Conservation (phyloP, 2,888 invertebrate genomes). For the Euspilapteryx auroguttella region DNA sequence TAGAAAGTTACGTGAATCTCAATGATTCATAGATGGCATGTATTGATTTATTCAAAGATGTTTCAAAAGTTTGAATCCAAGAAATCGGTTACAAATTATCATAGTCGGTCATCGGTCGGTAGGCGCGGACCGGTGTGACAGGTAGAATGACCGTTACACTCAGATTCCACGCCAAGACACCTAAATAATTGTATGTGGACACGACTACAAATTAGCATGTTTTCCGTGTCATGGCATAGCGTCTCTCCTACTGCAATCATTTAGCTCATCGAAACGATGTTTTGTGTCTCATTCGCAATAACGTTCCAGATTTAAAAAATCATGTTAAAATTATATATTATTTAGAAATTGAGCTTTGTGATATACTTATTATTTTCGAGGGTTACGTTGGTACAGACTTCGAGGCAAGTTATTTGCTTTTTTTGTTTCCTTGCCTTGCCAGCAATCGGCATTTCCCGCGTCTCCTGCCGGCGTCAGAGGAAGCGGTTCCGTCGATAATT, state of each 20-base stretch:
- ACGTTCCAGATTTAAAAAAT: too few relatives aligned
- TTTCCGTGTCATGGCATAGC: conserved; percentile 9
- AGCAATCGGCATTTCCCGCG: too few relatives aligned
- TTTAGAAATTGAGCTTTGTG: too few relatives aligned
- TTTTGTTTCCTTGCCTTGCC: too few relatives aligned
- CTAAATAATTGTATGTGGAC: conserved; percentile 30
- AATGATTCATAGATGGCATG: conserved; percentile 3
- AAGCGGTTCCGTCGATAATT: conserved; percentile 30
- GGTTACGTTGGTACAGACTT: too few relatives aligned
- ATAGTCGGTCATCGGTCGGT: conserved; percentile 5
- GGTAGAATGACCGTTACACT: conserved; percentile 29
- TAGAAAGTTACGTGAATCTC: conserved; percentile 3
- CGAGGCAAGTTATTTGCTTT: too few relatives aligned
- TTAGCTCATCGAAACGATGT: too few relatives aligned
- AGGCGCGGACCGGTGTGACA: conserved; percentile 12
- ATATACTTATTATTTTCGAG: too few relatives aligned
- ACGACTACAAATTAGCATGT: conserved; percentile 37
- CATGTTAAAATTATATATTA: too few relatives aligned
- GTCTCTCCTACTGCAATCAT: not conserved
- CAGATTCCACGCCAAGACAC: conserved; percentile 26
- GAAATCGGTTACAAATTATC: conserved; percentile 9
- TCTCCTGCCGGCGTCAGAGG: too few relatives aligned
- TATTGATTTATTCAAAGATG: not conserved
- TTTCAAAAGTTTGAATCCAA: not conserved
- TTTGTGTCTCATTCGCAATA: too few relatives aligned